These are phyloP conservation scores for Phasia obesa DNA, from an alignment of 2,888 invertebrate species.

Conservation along the genomic window DNA sequence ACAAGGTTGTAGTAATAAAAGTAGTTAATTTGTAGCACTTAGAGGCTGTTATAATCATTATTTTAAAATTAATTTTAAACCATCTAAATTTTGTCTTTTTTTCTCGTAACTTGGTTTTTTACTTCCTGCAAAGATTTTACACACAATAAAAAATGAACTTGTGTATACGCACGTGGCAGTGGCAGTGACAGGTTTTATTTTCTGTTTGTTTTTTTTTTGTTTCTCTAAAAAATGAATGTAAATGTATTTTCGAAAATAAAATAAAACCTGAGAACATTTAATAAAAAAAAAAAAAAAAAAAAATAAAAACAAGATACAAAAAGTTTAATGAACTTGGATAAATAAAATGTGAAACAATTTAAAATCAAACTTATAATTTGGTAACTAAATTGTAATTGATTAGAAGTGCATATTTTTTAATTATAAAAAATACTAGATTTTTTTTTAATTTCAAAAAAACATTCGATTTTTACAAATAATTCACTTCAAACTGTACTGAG, in stretches of 20 bases:
- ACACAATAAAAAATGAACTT: constrained; percentile 11
- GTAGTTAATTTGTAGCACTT: not conserved
- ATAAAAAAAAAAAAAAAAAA: constrained; percentile 6
- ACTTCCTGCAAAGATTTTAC: constrained; percentile 39
- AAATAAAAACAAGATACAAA: not conserved
- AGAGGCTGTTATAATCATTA: constrained; percentile 14
- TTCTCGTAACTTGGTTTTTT: constrained; percentile 31
- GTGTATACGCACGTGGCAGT: not conserved
- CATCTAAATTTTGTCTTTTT: not conserved
- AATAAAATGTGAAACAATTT: not conserved
- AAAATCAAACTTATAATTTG: too few species aligned
- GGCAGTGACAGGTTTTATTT: constrained; percentile 37
- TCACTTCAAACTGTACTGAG: too few species aligned
- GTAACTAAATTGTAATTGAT: too few species aligned
- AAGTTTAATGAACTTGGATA: constrained; percentile 45
- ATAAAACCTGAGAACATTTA: constrained; percentile 8
- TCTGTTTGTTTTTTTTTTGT: not conserved
- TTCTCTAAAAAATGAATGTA: not conserved
- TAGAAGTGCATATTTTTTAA: too few species aligned
- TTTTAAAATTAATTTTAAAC: constrained; percentile 32
- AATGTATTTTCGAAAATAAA: constrained; percentile 23
- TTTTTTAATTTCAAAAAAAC: too few species aligned
- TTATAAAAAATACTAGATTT: too few species aligned
- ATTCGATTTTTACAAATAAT: too few species aligned
- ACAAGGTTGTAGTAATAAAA: constrained; percentile 14